Conservation (phyloP, 1,140 invertebrate genomes). For the Bradynema listronoti region DNA sequence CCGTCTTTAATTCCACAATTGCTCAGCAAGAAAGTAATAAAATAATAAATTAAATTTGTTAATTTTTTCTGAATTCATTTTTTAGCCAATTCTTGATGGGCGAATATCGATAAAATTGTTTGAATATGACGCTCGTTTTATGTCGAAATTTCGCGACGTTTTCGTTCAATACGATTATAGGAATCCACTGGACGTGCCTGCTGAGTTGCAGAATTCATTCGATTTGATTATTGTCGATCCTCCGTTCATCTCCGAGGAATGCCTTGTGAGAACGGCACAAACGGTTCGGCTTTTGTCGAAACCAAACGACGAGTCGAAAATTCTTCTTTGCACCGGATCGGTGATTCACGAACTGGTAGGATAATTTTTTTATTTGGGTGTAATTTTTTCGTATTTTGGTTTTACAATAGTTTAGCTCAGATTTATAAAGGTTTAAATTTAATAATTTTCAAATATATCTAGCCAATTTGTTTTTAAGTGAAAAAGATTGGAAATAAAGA, state of each 20-base stretch:
- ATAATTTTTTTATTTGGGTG: no score
- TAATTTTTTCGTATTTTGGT: no score
- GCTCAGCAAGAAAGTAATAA: slow-evolving; percentile 46
- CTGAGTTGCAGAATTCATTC: slow-evolving; percentile 64
- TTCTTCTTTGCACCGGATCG: slow-evolving; percentile 78
- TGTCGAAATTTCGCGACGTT: slow-evolving; percentile 69
- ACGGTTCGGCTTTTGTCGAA: slow-evolving; percentile 73
- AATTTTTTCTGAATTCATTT: neutral
- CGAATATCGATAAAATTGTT: slow-evolving; percentile 69
- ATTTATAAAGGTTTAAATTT: no score
- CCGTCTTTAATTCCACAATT: slow-evolving; percentile 73
- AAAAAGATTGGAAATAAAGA: neutral
- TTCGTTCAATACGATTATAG: slow-evolving; percentile 85
- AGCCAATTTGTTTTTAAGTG: no score
- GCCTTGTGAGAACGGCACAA: slow-evolving; percentile 72
- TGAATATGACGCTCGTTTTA: slow-evolving; percentile 67
- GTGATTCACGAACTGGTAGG: slow-evolving; percentile 68
- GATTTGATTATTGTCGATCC: slow-evolving; percentile 85
- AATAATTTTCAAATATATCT: no score
- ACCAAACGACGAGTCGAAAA: slow-evolving; percentile 63
- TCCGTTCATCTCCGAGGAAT: slow-evolving; percentile 86
- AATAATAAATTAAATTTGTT: neutral
- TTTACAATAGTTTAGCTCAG: no score
- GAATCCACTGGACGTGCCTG: slow-evolving; percentile 68
- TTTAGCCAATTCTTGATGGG: slow-evolving; percentile 40